Evolutionary conservation across 2,797 vertebrate genomes (phyloP).

Genomic region (Florisuga fusca): DNA sequence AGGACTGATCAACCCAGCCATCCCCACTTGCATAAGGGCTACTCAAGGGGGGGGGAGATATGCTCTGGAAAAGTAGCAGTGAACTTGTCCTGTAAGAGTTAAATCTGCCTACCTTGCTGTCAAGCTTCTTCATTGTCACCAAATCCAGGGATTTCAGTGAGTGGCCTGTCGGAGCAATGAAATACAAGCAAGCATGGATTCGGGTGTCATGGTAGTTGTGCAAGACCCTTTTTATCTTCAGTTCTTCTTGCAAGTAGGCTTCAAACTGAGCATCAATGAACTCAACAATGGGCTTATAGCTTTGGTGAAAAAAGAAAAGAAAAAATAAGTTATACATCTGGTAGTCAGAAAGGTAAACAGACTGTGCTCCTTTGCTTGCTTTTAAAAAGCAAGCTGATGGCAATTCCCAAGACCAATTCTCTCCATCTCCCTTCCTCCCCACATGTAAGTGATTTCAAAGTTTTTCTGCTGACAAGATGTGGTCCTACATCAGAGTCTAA

Average conservation of each 20-base stretch:
- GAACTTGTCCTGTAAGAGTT: not conserved
- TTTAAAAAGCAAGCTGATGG: not conserved
- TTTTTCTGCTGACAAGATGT: not conserved
- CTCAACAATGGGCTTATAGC: slow-evolving; percentile 97
- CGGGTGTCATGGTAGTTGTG: slow-evolving; percentile 96
- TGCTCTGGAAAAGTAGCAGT: not conserved
- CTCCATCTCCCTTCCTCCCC: not conserved
- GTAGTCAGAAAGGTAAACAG: not conserved
- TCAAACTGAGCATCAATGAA: slow-evolving; percentile 98
- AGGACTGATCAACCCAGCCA: not conserved
- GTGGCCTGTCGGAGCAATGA: slow-evolving; percentile 97
- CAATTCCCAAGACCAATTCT: not conserved
- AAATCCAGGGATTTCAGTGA: slow-evolving; percentile 96
- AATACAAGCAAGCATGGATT: slow-evolving; percentile 96
- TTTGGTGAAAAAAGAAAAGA: slow-evolving; percentile 49
- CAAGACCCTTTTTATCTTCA: slow-evolving; percentile 96
- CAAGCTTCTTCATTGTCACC: slow-evolving; percentile 99
- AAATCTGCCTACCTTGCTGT: slow-evolving; percentile 89
- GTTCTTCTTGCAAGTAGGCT: slow-evolving; percentile 95
- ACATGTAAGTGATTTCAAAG: not conserved
- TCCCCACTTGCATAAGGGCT: not conserved
- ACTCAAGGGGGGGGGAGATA: not conserved
- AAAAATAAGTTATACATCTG: not conserved
- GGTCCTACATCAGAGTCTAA: not conserved
- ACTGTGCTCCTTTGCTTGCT: not conserved